Evolutionary conservation across 1,140 invertebrate genomes (phyloP).

Genomic region (Alviniconcha marisindica): DNA sequence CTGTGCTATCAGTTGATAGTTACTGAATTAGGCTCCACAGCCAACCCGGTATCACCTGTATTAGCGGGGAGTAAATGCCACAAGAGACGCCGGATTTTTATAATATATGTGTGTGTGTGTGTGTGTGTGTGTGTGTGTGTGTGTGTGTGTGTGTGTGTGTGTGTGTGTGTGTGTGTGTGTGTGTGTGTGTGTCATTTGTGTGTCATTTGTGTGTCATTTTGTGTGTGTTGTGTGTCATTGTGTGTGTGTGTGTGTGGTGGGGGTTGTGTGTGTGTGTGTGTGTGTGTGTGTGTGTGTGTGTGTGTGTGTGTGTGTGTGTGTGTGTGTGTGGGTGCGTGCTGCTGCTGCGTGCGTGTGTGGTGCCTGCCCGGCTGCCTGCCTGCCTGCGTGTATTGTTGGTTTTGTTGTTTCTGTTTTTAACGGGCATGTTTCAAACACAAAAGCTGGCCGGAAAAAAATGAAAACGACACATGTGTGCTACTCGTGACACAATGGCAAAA

Average conservation of each 20-base stretch:
- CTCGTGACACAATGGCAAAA: neutral
- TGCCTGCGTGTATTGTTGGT: neutral
- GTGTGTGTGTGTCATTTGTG: neutral
- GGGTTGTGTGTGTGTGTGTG: neutral
- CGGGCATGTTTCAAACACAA: too few species aligned
- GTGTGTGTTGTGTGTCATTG: neutral
- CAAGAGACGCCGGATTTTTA: too few species aligned
- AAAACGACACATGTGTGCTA: too few species aligned
- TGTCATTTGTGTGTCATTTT: too few species aligned
- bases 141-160: neutral
- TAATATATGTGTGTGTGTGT: neutral
- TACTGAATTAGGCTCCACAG: too few species aligned
- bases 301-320: neutral
- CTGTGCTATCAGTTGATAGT: neutral
- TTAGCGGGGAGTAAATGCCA: too few species aligned
- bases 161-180: neutral
- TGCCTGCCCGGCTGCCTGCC: neutral
- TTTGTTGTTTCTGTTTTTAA: too few species aligned
- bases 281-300: neutral
- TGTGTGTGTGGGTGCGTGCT: neutral
- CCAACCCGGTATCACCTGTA: too few species aligned
- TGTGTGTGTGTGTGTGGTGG: neutral
- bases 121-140: neutral
- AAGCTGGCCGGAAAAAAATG: too few species aligned
- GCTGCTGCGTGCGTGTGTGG: neutral